phyloP scores from a whole-genome alignment of 2,797 vertebrate genomes.

The Acropternis orthonyx region DNA sequence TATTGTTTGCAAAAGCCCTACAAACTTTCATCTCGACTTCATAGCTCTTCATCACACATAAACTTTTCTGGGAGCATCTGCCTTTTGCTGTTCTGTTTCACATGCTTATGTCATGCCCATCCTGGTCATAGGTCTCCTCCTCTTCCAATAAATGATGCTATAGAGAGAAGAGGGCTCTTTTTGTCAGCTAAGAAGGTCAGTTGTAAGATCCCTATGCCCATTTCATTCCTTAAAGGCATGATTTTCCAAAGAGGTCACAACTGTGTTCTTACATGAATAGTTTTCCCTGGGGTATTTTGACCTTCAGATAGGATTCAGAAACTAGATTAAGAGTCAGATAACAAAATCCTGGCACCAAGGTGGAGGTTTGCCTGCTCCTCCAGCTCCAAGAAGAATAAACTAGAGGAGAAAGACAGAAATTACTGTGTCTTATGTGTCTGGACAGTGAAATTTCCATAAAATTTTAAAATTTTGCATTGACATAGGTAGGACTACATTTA shows the following conservation, averaged over 20 bases:
- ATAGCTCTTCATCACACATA: background rate
- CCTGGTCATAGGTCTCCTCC: background rate
- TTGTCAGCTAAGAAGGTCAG: background rate
- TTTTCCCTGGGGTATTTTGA: background rate
- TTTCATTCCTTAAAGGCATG: background rate
- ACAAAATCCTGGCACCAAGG: background rate
- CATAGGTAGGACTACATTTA: background rate
- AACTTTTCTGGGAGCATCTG: background rate
- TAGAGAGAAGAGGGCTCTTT: background rate
- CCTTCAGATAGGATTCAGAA: background rate
- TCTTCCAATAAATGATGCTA: background rate
- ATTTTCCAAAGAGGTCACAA: background rate
- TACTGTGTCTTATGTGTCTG: background rate
- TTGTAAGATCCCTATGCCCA: background rate
- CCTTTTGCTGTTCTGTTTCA: background rate
- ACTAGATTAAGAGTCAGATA: background rate
- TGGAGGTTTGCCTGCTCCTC: background rate
- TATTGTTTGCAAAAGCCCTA: background rate
- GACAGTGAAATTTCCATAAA: background rate
- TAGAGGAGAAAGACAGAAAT: background rate
- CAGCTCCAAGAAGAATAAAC: background rate
- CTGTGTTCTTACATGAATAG: background rate
- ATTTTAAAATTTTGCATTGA: background rate
- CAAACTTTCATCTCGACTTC: background rate
- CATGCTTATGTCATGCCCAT: accelerated